Conservation (phyloP, 2,888 invertebrate genomes). For the Nebria brevicollis region DNA sequence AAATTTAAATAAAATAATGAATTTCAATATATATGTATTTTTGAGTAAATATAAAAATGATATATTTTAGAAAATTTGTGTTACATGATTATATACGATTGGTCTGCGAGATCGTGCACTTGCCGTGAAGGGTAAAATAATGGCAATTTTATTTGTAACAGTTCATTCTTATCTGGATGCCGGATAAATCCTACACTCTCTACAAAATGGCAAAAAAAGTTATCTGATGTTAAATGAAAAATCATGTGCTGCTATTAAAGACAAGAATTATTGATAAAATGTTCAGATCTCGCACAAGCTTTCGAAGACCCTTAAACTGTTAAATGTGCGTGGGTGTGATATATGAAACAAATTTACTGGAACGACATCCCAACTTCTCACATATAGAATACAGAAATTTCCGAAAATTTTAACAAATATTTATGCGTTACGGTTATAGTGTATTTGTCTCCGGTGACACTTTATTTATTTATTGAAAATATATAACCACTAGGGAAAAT, state of each 20-base stretch:
- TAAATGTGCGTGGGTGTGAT: neutral
- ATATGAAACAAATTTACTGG: neutral
- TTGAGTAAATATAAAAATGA: no score
- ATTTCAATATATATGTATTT: no score
- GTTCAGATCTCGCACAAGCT: neutral
- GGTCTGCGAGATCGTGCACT: no score
- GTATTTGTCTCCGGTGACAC: slow-evolving; percentile 15
- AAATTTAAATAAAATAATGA: no score
- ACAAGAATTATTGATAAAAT: neutral
- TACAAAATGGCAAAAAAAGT: neutral
- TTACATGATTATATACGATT: no score
- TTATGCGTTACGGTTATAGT: slow-evolving; percentile 11
- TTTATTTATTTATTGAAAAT: slow-evolving; percentile 21
- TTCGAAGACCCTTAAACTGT: neutral
- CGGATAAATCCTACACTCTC: neutral
- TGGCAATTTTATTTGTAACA: neutral
- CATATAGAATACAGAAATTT: neutral
- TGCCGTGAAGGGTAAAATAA: neutral
- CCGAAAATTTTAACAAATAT: slow-evolving; percentile 6
- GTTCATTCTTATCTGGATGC: neutral
- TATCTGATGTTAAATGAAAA: neutral
- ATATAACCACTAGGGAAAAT: neutral
- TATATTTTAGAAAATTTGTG: no score
- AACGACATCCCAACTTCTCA: slow-evolving; percentile 4
- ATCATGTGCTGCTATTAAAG: neutral